Evolutionary conservation across 2,797 vertebrate species (phyloP).

Genomic region (Tamandua tetradactyla): DNA sequence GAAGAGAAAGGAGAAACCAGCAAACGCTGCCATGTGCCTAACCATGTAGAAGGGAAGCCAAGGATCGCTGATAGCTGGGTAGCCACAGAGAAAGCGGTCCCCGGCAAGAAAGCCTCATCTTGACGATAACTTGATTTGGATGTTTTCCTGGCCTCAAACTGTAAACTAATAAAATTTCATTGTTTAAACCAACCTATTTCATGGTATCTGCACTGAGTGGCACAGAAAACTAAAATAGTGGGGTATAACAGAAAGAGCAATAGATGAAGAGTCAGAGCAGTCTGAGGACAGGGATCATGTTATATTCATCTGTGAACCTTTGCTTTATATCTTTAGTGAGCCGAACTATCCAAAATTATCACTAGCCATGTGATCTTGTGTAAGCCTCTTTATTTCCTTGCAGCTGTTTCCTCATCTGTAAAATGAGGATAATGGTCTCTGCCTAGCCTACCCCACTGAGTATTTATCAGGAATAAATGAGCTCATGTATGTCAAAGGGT

Average conservation of each 20-base stretch:
- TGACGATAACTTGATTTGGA: too few relatives aligned
- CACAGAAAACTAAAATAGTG: too few relatives aligned
- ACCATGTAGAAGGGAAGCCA: too few relatives aligned
- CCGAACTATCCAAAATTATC: not conserved
- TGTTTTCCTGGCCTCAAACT: too few relatives aligned
- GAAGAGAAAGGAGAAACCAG: too few relatives aligned
- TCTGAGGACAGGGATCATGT: not conserved
- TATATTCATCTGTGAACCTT: not conserved
- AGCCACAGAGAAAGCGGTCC: too few relatives aligned
- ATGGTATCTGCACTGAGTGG: too few relatives aligned
- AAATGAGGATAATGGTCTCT: not conserved
- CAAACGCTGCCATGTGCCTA: too few relatives aligned
- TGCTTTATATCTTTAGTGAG: not conserved
- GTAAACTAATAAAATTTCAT: too few relatives aligned
- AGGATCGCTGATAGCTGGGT: too few relatives aligned
- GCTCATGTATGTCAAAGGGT: not conserved
- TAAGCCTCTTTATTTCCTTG: not conserved
- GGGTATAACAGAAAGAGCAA: not conserved
- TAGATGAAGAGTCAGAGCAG: not conserved
- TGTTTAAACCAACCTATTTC: too few relatives aligned
- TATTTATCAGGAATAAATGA: conserved; percentile 8
- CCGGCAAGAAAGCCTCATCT: too few relatives aligned
- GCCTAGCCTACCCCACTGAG: not conserved
- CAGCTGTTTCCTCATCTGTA: not conserved
- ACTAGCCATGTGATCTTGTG: not conserved